phyloP scores from a whole-genome alignment of 1,140 invertebrate genomes.

The Atta texana region DNA sequence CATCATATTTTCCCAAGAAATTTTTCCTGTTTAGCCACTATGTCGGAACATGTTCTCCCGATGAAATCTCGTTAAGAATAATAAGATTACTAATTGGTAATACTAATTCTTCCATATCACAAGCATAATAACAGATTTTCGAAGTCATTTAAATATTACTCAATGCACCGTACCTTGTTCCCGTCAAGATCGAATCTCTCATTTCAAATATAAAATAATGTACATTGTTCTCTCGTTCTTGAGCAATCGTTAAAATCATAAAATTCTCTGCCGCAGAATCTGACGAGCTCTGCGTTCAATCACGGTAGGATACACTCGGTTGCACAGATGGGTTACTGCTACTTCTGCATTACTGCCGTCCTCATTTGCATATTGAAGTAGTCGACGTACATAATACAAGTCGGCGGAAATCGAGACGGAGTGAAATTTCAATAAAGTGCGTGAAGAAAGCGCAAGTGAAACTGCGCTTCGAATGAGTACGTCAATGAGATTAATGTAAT shows the following conservation, averaged over 20 bases:
- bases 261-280: not conserved
- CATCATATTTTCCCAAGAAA: constrained; percentile 43
- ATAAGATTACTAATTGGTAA: constrained; percentile 29
- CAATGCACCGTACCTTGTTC: not conserved
- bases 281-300: constrained; percentile 24
- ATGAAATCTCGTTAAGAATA: constrained; percentile 24
- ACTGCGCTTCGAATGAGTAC: not conserved
- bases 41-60: not conserved
- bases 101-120: not conserved
- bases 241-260: not conserved
- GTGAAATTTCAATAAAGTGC: constrained; percentile 48
- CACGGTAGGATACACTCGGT: constrained; percentile 73
- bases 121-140: not conserved
- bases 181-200: not conserved
- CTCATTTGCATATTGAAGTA: constrained; percentile 69
- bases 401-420: not conserved
- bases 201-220: not conserved
- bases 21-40: not conserved
- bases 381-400: not conserved
- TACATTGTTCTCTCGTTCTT: too few species aligned
- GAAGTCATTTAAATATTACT: not conserved
- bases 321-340: constrained; percentile 72
- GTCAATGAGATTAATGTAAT: not conserved
- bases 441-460: constrained; percentile 42
- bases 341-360: constrained; percentile 56